Evolutionary conservation across 1,140 invertebrate species (phyloP), one percentile per base, ranked within the genome.

Genomic region (Cydia strobilella): DNA sequence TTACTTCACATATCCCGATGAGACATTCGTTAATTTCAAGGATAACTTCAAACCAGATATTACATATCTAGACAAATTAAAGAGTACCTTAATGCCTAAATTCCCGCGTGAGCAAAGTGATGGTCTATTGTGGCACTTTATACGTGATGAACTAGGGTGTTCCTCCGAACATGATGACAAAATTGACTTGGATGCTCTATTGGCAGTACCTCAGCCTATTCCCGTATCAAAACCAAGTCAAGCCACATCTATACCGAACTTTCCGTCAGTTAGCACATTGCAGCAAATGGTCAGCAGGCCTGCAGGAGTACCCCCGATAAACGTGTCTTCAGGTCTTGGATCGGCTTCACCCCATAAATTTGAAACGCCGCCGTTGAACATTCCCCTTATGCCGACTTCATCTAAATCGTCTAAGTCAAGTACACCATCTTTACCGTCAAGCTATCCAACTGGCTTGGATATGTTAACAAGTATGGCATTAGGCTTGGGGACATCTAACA

Each of bases 11-110:
- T 95, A 95, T 80, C 95, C 95, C 72, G 95, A 97, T 79, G 95
- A 95, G 20, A 97, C 97, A 80, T 94, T 95, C 65, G 94, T 98
- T 3, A 95, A 96, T 81, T 98, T 98, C 84, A 95, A 94, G 76
- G 95, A 96, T 18, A 94, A 95, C 78, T 97, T 95, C 83, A 95
- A 95, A 85, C 95, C 95, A 42, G 95, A 95, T 81, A 95, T 95
- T 9, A 96, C 95, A 0, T 97, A 96, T 88, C 94, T 97, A 59
- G 97, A 97, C 82, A 97, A 97, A 91, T 87, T 97, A 77, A 97
- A 97, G 82, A 94, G 93, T 65, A 94, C 95, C 1, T 81, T 96
- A 18, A 94, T 94, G 45, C 94, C 95, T 0, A 96, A 96, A 82
- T 95, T 96, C 82, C 95, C 95, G 1, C 86, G 94, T 15, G 95